Evolutionary conservation across 2,888 invertebrate genomes (phyloP), one percentile per base, ranked within the genome.

Genomic region (Gnatocerus cornutus): DNA sequence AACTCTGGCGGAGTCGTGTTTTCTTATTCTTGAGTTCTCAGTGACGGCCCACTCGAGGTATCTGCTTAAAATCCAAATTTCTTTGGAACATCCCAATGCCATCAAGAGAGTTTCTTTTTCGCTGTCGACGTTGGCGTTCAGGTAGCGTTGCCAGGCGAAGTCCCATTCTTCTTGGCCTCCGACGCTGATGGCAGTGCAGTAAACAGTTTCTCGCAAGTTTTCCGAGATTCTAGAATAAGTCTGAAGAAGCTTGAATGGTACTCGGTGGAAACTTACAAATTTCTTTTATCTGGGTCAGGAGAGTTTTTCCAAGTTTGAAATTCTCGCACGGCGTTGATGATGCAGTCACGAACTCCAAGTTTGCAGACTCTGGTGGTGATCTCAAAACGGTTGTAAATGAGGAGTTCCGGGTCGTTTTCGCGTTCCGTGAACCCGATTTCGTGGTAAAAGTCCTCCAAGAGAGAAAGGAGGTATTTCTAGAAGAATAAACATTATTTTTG

Each of bases 81-180:
- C 92, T 66, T 91, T 87, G 0, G 94, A 92, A 79, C 97, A 97
- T 0, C 95, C 94, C 9, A 98, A 85, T 0, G 94, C 92, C 4
- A 88, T 88, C 9, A 97, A 86, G 6, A 97, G 85, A 6, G 92
- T 86, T 74, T 92, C 92, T 76, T 94, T 90, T 82, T 97, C 97
- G 0, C 93, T 91, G 0, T 94, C 94, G 0, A 94, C 91, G 72
- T 92, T 92, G 1, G 94, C 90, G 2, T 88, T 89, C 37, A 89
- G 82, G 81, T 94, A 97, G 29, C 93, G 88, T 50, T 93, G 88
- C 90, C 95, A 96, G 0, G 93, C 92, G 82, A 97, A 97, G 72
- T 93, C 90, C 97, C 97, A 98, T 81, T 96, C 96, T 0, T 88
- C 87, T 73, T 93, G 91, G 0, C 93, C 93, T 0, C 97, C 97